phyloP scores from a whole-genome alignment of 2,888 invertebrate species.

The Linyphia triangularis region DNA sequence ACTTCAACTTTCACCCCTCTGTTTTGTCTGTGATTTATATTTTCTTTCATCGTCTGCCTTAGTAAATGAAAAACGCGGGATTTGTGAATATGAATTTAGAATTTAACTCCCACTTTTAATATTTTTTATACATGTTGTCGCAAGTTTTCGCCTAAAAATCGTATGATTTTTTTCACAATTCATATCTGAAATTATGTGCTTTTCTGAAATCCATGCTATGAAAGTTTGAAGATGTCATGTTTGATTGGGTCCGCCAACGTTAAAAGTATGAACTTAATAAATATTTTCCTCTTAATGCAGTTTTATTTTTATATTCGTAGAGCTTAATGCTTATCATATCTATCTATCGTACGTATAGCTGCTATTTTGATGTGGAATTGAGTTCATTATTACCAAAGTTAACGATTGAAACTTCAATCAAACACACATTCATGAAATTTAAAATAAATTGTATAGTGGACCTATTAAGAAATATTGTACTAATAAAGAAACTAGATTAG shows the following conservation, averaged over 20 bases:
- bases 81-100: not conserved
- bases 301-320: not conserved
- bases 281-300: not conserved
- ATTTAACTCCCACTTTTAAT: not conserved
- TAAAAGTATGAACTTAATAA: conserved; percentile 46
- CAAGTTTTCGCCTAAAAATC: not conserved
- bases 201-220: not conserved
- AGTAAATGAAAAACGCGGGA: not conserved
- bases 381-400: too few species aligned
- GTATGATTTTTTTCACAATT: not conserved
- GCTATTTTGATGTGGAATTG: too few species aligned
- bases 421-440: not conserved
- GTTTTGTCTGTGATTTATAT: too few species aligned
- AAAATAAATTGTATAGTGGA: not conserved
- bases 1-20: too few species aligned
- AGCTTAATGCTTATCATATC: too few species aligned
- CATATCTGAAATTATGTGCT: not conserved
- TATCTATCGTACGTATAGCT: too few species aligned
- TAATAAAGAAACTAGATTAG: not conserved
- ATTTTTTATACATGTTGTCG: not conserved
- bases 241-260: conserved; percentile 52
- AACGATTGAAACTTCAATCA: too few species aligned
- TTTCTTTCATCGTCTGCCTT: not conserved
- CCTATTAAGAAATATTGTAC: not conserved
- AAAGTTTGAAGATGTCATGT: conserved; percentile 45